phyloP scores from a whole-genome alignment of 2,113 vertebrate species.

The Saguinus imperator region DNA sequence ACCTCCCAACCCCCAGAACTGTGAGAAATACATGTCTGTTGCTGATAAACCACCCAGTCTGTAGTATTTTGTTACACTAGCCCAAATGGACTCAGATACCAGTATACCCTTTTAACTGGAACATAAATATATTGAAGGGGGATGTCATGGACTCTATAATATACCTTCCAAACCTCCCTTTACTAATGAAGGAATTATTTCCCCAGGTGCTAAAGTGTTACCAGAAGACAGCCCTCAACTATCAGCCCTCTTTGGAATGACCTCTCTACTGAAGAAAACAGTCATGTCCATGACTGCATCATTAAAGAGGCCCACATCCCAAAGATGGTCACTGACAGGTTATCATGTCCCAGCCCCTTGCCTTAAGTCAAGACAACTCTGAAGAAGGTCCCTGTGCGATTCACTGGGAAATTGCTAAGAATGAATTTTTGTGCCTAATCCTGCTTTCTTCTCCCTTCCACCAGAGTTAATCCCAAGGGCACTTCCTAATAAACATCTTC shows the following conservation, averaged over 20 bases:
- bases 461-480: not conserved
- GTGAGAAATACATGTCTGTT: not conserved
- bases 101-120: not conserved
- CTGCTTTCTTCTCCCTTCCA: not conserved
- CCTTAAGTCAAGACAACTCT: not conserved
- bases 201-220: not conserved
- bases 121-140: not conserved
- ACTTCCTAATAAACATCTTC: not conserved
- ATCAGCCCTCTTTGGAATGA: not conserved
- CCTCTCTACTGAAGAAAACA: not conserved
- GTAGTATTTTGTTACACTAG: not conserved
- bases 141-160: not conserved
- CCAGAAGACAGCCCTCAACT: not conserved
- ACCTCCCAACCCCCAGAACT: not conserved
- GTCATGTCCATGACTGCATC: rapidly evolving
- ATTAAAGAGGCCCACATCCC: not conserved
- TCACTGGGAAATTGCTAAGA: not conserved
- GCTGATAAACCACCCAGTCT: not conserved
- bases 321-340: not conserved
- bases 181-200: not conserved
- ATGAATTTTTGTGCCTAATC: not conserved
- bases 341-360: not conserved
- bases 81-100: not conserved
- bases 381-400: not conserved
- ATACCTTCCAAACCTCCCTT: not conserved